A percentile compares a stretch with the other conserved stretches of the same genome.
phyloP scores from a whole-genome alignment of 2,888 invertebrate species.

The Petrolisthes cinctipes region DNA sequence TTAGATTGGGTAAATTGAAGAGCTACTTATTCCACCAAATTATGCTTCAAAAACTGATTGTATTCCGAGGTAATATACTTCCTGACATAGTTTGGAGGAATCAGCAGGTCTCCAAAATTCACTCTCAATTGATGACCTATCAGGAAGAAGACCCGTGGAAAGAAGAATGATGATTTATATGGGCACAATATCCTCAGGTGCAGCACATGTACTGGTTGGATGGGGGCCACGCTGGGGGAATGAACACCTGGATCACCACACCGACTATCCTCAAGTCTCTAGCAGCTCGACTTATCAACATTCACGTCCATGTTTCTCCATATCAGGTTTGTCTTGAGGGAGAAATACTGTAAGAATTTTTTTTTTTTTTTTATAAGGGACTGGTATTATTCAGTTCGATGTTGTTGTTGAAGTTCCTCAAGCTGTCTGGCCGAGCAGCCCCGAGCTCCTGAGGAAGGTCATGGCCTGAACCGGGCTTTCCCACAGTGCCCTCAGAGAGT shows the following conservation, averaged over 20 bases:
- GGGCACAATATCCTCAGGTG: slow-evolving; percentile 73
- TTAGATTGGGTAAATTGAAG: too few species aligned
- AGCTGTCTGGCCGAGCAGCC: too few species aligned
- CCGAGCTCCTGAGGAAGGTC: too few species aligned
- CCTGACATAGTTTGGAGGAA: too few species aligned
- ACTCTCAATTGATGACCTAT: neutral
- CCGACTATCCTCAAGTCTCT: slow-evolving; percentile 80
- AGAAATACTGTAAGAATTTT: neutral
- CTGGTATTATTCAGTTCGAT: neutral
- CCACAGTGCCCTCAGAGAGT: too few species aligned
- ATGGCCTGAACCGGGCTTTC: too few species aligned
- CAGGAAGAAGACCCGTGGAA: neutral
- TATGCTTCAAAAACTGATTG: too few species aligned
- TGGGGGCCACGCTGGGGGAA: slow-evolving; percentile 89
- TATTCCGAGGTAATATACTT: too few species aligned
- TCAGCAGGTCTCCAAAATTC: too few species aligned
- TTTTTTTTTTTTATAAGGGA: neutral
- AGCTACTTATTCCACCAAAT: too few species aligned
- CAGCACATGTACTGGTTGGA: slow-evolving; percentile 89
- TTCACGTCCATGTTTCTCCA: slow-evolving; percentile 88
- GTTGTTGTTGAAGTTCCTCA: too few species aligned
- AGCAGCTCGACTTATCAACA: slow-evolving; percentile 76
- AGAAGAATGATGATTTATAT: slow-evolving; percentile 71
- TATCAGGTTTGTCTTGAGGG: slow-evolving; percentile 79
- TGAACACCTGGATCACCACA: slow-evolving; percentile 89